These are phyloP conservation scores for Marronus borbonicus DNA, from an alignment of 2,888 invertebrate species.

Conservation along the genomic window DNA sequence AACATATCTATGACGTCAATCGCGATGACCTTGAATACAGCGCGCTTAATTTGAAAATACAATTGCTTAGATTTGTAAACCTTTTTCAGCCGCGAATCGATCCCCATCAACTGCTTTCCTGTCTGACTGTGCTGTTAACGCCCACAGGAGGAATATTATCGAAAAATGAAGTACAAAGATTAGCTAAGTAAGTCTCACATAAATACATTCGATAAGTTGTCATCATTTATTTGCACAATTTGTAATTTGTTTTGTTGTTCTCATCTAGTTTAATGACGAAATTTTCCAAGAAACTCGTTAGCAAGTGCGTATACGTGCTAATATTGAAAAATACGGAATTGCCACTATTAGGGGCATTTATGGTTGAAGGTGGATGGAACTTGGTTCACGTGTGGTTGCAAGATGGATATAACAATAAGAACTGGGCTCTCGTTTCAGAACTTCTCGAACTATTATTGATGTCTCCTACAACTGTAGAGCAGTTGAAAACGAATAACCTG, in stretches of 20 bases:
- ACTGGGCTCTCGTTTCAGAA: slow-evolving; percentile 91
- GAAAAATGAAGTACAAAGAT: slow-evolving; percentile 87
- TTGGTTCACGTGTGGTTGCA: slow-evolving; percentile 92
- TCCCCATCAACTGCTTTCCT: slow-evolving; percentile 89
- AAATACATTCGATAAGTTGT: slow-evolving; percentile 4
- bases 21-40: slow-evolving; percentile 31
- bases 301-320: slow-evolving; percentile 95
- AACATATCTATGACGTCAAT: slow-evolving; percentile 41
- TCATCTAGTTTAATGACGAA: slow-evolving; percentile 91
- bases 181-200: slow-evolving; percentile 81
- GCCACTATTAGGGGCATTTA: slow-evolving; percentile 88
- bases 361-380: slow-evolving; percentile 94
- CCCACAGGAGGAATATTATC: slow-evolving; percentile 91
- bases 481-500: slow-evolving; percentile 91
- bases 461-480: slow-evolving; percentile 92
- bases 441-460: slow-evolving; percentile 87
- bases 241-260: slow-evolving; percentile 7
- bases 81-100: slow-evolving; percentile 90
- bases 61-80: slow-evolving; percentile 62
- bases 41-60: slow-evolving; percentile 24
- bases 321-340: slow-evolving; percentile 90
- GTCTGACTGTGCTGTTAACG: slow-evolving; percentile 88
- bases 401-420: slow-evolving; percentile 87
- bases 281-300: slow-evolving; percentile 95
- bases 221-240: too few relatives aligned